Percentiles rank a stretch among this genome's conserved stretches.
These are phyloP conservation scores for Nemotelus nigrinus DNA, from an alignment of 2,888 invertebrate species.

Conservation along the genomic window DNA sequence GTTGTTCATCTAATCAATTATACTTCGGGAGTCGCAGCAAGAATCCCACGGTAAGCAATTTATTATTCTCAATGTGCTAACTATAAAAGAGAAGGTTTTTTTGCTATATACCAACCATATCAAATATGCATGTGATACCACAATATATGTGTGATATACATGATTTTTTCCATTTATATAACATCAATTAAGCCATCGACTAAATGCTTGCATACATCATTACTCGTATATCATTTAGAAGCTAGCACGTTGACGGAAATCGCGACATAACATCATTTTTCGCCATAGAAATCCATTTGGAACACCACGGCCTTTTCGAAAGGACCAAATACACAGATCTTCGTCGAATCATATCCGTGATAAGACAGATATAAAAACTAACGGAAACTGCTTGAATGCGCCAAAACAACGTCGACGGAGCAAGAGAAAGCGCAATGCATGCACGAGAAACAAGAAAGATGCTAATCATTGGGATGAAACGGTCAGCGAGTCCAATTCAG, in stretches of 20 bases:
- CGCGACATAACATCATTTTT: conserved; percentile 25
- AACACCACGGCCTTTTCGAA: conserved; percentile 1
- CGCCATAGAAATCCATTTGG: conserved; percentile 26
- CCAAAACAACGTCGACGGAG: background rate
- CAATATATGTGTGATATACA: no score
- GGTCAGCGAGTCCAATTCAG: background rate
- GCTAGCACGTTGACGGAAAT: background rate
- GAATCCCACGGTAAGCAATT: conserved; percentile 69
- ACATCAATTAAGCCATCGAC: background rate
- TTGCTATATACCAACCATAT: no score
- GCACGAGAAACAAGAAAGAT: background rate
- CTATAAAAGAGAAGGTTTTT: no score
- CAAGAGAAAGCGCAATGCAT: no score
- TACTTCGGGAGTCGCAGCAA: conserved; percentile 68
- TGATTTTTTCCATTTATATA: no score
- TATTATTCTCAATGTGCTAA: background rate
- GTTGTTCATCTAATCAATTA: conserved; percentile 83
- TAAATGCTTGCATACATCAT: conserved; percentile 26
- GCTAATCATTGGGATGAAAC: background rate
- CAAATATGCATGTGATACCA: no score
- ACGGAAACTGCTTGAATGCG: conserved; percentile 2
- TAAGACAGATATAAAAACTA: background rate
- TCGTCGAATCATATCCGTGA: conserved; percentile 3
- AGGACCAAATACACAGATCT: background rate
- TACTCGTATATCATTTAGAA: background rate